Base-by-base conservation (phyloP, 2,888 invertebrate genomes). In the Quadroppia sp. region DNA sequence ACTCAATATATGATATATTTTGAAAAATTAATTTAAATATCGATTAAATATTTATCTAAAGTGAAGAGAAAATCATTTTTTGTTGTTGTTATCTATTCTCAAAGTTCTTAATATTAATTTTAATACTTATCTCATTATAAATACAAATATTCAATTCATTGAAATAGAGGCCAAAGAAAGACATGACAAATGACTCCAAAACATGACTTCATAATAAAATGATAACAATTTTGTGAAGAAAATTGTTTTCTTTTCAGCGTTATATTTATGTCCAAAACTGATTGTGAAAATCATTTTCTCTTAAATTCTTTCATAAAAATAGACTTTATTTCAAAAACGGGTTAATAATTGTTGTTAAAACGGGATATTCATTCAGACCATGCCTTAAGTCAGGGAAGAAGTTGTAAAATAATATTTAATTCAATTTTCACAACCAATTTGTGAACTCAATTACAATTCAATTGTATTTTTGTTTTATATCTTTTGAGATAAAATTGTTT, bases 101-200 rank as follows among this genome's bases (percentile, higher is more conserved):
- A 53, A 53, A 25, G 2, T 17, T 53, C 30, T 30, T 15, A 50
- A 23, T n/a, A 3, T 9, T n/a, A 53, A 53, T 36, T 7, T 2
- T 2, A 53, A 53, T 23, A 56, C 3, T 56, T 56, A 56, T 7
- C 56, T 56, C 13, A 30, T 56, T 56, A 56, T 56, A 15, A 30
- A 20, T 36, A 28, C 17, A 64, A 32, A 32, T 28, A 40, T 64
- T 36, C 23, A 36, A 20, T 64, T 64, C 64, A 20, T 20, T 36
- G 20, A 64, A 64, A 64, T 64, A 30, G 64, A 64, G 64, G 40
- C 64, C 64, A 64, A 15, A 30, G 13, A 36, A 64, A 64, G 30
- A 64, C 64, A 64, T 64, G 64, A 64, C 64, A 64, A 64, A 64
- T 64, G 64, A 30, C 64, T 30, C 23, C n/a, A 64, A 64, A 64